These are phyloP conservation scores for Gnatocerus cornutus DNA, from an alignment of 2,888 invertebrate genomes.

Conservation along the genomic window DNA sequence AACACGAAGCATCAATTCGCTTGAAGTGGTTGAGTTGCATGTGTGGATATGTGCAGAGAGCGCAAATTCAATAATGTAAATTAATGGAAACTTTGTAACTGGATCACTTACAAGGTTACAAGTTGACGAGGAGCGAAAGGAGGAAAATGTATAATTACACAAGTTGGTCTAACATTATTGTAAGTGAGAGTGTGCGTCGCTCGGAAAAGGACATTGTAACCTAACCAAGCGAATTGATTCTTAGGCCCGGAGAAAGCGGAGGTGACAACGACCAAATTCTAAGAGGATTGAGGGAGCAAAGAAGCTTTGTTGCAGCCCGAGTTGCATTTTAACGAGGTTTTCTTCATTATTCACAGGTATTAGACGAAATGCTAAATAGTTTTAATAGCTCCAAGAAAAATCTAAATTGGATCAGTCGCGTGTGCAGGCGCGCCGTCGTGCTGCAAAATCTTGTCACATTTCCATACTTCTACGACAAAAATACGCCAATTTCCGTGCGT, in stretches of 20 bases:
- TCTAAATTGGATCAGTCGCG: too few species aligned
- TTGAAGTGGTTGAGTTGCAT: slow-evolving; percentile 61
- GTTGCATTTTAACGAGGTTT: slow-evolving; percentile 17
- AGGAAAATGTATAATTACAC: slow-evolving; percentile 48
- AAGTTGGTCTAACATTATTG: slow-evolving; percentile 50
- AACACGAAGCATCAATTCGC: slow-evolving; percentile 61
- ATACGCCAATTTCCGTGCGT: too few species aligned
- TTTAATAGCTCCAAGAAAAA: too few species aligned
- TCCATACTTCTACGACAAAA: too few species aligned
- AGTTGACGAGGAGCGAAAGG: slow-evolving; percentile 18
- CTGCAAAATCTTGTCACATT: too few species aligned
- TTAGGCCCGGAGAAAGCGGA: slow-evolving; percentile 59
- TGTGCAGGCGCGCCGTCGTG: too few species aligned
- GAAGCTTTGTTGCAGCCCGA: slow-evolving; percentile 57
- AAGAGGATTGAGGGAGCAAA: slow-evolving; percentile 65
- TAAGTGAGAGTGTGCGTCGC: slow-evolving; percentile 50
- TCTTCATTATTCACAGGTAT: not conserved
- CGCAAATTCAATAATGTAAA: slow-evolving; percentile 61
- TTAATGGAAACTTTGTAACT: slow-evolving; percentile 58
- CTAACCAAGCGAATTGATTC: slow-evolving; percentile 60
- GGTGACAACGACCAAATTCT: slow-evolving; percentile 64
- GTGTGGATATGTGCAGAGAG: slow-evolving; percentile 54
- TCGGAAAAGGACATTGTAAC: slow-evolving; percentile 57
- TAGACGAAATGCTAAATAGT: too few species aligned
- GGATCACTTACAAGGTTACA: slow-evolving; percentile 45